phyloP scores from a whole-genome alignment of 2,888 invertebrate genomes.

The Caenorhabditis virilis region DNA sequence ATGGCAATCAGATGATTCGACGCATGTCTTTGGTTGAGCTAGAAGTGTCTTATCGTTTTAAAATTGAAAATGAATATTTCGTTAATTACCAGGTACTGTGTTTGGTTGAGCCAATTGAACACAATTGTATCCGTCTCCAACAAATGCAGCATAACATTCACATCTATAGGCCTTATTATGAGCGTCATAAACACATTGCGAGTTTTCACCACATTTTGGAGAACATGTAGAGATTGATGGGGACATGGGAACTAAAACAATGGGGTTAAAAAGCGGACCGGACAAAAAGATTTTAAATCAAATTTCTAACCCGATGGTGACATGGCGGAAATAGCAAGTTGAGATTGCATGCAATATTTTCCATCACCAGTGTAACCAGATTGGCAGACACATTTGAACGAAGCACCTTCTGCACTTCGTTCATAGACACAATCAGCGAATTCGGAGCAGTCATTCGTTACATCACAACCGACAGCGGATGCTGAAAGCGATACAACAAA shows the following conservation, averaged over 20 bases:
- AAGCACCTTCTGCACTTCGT: constrained; percentile 43
- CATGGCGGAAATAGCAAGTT: constrained; percentile 39
- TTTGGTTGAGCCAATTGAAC: constrained; percentile 34
- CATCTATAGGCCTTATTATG: constrained; percentile 52
- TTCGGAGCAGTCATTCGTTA: constrained; percentile 63
- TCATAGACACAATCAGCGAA: constrained; percentile 68
- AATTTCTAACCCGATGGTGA: constrained; percentile 32
- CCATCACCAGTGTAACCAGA: constrained; percentile 71
- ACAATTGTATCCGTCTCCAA: constrained; percentile 68
- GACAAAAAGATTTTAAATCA: background rate
- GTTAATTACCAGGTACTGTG: background rate
- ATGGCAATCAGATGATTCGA: constrained; percentile 70
- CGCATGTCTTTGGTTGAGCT: constrained; percentile 54
- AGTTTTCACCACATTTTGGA: constrained; percentile 69
- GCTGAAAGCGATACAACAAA: constrained; percentile 6
- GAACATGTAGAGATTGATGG: constrained; percentile 15
- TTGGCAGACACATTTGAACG: constrained; percentile 68
- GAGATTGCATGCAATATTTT: constrained; percentile 48
- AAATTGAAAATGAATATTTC: background rate
- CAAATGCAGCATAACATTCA: constrained; percentile 66
- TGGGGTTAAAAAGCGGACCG: too few species aligned
- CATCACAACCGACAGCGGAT: constrained; percentile 47
- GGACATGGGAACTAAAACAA: constrained; percentile 20
- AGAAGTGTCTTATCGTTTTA: constrained; percentile 7
- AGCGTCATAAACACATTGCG: constrained; percentile 73